A percentile compares a stretch with the other conserved stretches of the same genome.
phyloP scores from a whole-genome alignment of 2,113 vertebrate genomes.

The Rallus limicola region DNA sequence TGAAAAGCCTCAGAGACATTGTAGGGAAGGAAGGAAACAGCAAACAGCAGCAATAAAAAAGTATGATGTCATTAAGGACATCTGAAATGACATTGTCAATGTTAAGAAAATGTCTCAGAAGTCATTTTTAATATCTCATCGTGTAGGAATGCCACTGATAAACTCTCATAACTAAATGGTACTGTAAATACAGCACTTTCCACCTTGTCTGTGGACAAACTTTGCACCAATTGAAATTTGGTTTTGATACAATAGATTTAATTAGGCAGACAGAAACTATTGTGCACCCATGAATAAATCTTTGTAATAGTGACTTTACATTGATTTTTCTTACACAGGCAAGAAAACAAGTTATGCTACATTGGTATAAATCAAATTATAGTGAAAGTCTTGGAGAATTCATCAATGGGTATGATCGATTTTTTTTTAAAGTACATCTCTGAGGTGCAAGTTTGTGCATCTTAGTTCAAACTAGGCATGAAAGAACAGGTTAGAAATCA shows the following conservation, averaged over 20 bases:
- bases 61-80: background rate
- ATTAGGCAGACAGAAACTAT: constrained; percentile 4
- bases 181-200: background rate
- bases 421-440: background rate
- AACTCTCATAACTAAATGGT: background rate
- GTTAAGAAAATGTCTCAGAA: background rate
- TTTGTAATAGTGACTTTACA: background rate
- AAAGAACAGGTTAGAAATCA: background rate
- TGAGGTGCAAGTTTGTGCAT: background rate
- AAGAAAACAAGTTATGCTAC: constrained; percentile 16
- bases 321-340: background rate
- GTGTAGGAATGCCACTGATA: background rate
- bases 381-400: background rate
- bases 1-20: background rate
- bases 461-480: background rate
- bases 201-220: background rate
- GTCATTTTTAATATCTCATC: background rate
- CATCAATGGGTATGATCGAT: background rate
- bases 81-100: background rate
- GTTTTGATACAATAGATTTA: background rate
- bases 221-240: background rate
- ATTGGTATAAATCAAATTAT: constrained; percentile 20
- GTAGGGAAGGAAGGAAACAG: background rate
- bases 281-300: background rate
- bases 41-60: background rate